phyloP scores from a whole-genome alignment of 2,797 vertebrate genomes.

The Novumbra hubbsi region DNA sequence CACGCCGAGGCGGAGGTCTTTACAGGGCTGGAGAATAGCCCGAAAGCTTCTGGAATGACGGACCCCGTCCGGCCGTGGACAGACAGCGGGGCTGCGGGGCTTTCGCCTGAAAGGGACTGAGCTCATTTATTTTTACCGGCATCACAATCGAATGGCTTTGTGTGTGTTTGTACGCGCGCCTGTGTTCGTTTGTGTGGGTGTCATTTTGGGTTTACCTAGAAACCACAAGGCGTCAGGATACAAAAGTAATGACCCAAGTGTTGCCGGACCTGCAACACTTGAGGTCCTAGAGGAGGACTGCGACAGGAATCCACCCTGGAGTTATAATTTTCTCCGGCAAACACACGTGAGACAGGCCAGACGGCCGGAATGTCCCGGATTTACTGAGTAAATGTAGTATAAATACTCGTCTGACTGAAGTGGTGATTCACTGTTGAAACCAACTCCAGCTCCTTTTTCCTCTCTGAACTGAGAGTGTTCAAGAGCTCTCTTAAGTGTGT shows the following conservation, averaged over 20 bases:
- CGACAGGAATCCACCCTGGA: no score
- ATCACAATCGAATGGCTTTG: background rate
- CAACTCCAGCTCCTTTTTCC: background rate
- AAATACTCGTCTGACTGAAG: background rate
- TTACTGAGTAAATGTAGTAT: no score
- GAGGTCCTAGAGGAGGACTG: no score
- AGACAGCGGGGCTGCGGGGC: no score
- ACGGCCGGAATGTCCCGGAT: no score
- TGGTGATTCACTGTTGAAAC: background rate
- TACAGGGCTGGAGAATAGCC: slow-evolving; percentile 48
- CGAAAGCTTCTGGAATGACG: slow-evolving; percentile 59
- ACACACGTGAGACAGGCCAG: no score
- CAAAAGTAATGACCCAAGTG: background rate
- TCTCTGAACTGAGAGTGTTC: background rate
- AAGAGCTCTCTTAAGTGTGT: background rate
- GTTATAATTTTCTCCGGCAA: no score
- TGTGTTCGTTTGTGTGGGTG: background rate
- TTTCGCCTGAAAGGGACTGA: background rate
- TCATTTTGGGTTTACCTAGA: background rate
- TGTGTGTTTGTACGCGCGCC: background rate
- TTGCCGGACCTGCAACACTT: no score
- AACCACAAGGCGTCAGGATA: background rate
- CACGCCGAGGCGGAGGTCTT: slow-evolving; percentile 39
- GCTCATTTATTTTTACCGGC: background rate
- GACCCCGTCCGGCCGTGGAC: background rate